phyloP scores from a whole-genome alignment of 2,113 vertebrate species.

The Beaufortia kweichowensis region DNA sequence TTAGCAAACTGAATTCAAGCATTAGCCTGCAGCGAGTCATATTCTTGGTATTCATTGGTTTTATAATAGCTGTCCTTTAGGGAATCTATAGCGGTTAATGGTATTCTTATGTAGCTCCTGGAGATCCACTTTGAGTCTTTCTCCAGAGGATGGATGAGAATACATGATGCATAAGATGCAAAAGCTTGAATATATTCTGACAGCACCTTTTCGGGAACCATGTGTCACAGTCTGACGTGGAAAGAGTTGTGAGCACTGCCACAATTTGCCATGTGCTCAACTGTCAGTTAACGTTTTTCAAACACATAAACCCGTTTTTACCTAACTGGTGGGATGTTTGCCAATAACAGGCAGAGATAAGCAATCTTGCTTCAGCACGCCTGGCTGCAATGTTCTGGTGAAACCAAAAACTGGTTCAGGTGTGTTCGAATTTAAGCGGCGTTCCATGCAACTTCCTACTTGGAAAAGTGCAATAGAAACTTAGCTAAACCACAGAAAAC shows the following conservation, averaged over 20 bases:
- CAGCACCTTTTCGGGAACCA: constrained; percentile 60
- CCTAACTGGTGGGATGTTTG: no score
- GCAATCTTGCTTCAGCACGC: no score
- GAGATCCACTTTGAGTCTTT: constrained; percentile 23
- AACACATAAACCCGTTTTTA: no score
- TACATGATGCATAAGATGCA: constrained; percentile 43
- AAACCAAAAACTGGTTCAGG: not conserved
- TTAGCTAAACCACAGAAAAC: no score
- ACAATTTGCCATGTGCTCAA: no score
- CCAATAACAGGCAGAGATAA: not conserved
- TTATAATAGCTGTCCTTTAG: constrained; percentile 20
- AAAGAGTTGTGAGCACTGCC: not conserved
- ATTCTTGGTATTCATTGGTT: not conserved
- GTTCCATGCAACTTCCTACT: not conserved
- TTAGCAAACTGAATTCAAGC: constrained; percentile 1
- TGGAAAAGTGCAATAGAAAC: not conserved
- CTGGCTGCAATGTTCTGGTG: not conserved
- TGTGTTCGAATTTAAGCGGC: not conserved
- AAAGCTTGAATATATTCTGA: constrained; percentile 66
- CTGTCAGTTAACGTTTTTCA: no score
- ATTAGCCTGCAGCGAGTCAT: constrained; percentile 33
- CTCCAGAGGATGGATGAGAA: constrained; percentile 59
- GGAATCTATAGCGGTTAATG: constrained; percentile 27
- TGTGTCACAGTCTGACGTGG: not conserved
- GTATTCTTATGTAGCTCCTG: constrained; percentile 24